Percentiles rank a stretch among this genome's conserved stretches.
These are phyloP conservation scores for Drosophila putrida DNA, from an alignment of 2,888 invertebrate genomes.

Conservation along the genomic window DNA sequence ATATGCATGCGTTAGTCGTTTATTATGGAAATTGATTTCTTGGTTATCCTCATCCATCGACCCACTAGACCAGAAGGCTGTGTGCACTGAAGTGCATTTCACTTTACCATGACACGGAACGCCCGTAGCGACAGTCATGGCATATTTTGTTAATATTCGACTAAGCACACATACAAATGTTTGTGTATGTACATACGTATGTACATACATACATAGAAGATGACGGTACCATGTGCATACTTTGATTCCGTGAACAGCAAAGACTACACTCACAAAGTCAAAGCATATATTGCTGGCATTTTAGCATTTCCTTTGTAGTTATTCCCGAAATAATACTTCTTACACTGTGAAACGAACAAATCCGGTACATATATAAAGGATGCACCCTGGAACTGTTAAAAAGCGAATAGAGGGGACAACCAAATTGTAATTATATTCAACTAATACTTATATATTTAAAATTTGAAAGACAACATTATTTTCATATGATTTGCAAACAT, in stretches of 20 bases:
- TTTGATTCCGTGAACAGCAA: conserved; percentile 44
- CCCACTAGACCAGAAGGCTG: background rate
- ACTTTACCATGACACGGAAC: conserved; percentile 52
- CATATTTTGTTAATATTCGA: conserved; percentile 37
- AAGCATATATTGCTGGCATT: conserved; percentile 42
- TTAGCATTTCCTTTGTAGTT: conserved; percentile 51
- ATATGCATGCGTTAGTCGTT: conserved; percentile 3
- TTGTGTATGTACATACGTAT: background rate
- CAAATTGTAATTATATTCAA: background rate
- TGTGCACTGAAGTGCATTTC: conserved; percentile 52
- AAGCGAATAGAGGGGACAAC: background rate
- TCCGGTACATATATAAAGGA: background rate
- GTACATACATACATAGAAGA: background rate
- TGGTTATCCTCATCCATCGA: conserved; percentile 4
- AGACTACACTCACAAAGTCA: conserved; percentile 32
- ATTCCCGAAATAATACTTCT: conserved; percentile 7
- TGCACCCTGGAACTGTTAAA: background rate
- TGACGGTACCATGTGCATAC: conserved; percentile 31
- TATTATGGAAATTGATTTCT: conserved; percentile 32
- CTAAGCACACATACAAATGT: background rate
- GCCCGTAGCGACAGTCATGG: conserved; percentile 57
- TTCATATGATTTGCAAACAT: background rate
- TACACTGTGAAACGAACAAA: background rate
- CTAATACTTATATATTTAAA: background rate
- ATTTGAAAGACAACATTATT: background rate